Base-by-base conservation (phyloP, 2,888 invertebrate species). In the Chironomus tentans region DNA sequence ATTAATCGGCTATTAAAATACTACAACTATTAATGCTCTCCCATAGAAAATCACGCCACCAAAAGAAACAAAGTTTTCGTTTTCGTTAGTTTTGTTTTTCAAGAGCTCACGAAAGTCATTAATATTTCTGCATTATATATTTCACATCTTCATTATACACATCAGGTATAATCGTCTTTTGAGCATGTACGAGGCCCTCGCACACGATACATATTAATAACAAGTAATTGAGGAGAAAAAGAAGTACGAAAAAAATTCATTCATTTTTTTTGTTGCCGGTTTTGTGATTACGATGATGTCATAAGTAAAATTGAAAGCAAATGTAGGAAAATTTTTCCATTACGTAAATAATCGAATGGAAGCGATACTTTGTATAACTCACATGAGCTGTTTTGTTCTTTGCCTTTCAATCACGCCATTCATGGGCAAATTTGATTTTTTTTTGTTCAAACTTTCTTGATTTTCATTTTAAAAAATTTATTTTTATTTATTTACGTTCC, bases 331-430 rank as follows among this genome's bases (percentile, higher is more conserved):
- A 70, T 47, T 21, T 70, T 47, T 70, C 47, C 70, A 70, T 70
- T 70, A 70, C 48, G 47, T 70, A 47, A 70, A 70, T 65, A 24
- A 21, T 22, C 65, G 56, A 56, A n/a, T 56, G 56, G 56, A 56
- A 56, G 18, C 18, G 12, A 56, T 18, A 18, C 50, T 10, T 50
- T 50, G 13, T 56, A 6, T 50, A 12, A 1, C 3, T 15, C 1
- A 13, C 1, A 1, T 50, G 50, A n/a, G 12, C 7, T 21, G 15
- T 21, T 62, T 62, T 21, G 15, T 65, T 10, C 65, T 65, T 24
- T 65, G 12, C 22, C 24, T 65, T 62, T 62, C 12, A 15, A 62
- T 18, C 12, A 18, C 13, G 18, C 62, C 22, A 21, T 21, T 18
- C 22, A 21, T 15, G 12, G 18, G 21, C 10, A 21, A 7, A 12